phyloP scores from a whole-genome alignment of 2,113 vertebrate genomes.

The Lamprotornis superbus region DNA sequence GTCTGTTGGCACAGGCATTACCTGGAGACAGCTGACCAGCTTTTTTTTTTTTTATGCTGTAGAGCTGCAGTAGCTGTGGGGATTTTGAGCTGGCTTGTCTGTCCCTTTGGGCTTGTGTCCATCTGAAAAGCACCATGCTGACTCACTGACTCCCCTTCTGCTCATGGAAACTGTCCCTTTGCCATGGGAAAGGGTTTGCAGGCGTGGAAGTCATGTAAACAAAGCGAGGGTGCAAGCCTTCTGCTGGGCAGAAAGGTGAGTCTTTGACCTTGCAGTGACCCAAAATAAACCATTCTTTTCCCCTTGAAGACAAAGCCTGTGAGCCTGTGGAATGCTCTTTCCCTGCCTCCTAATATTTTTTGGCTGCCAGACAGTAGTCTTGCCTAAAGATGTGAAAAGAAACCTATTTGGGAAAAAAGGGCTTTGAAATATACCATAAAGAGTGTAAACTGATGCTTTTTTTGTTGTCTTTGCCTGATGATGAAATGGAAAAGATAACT shows the following conservation, averaged over 20 bases:
- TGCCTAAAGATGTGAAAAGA: not conserved
- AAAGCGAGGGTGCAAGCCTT: not conserved
- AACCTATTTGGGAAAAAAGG: not conserved
- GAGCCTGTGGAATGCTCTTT: not conserved
- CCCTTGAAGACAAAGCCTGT: not conserved
- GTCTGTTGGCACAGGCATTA: not conserved
- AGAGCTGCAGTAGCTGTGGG: not conserved
- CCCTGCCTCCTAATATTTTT: not conserved
- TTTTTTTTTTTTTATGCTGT: not conserved
- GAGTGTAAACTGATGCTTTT: not conserved
- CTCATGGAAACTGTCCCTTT: not conserved
- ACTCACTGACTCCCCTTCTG: not conserved
- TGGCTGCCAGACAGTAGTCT: not conserved
- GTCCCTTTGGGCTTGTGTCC: not conserved
- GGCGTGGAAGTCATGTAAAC: not conserved
- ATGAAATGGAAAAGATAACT: not conserved
- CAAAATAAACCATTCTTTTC: not conserved
- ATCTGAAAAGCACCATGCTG: not conserved
- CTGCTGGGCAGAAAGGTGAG: not conserved
- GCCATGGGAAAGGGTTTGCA: not conserved
- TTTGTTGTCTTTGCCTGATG: not conserved
- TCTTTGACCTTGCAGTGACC: not conserved
- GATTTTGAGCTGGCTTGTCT: not conserved
- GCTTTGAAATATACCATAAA: not conserved
- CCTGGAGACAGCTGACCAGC: not conserved